Evolutionary conservation across 2,888 invertebrate species (phyloP), one percentile per base, ranked within the genome.

Genomic region (Reticulitermes lucifugus): DNA sequence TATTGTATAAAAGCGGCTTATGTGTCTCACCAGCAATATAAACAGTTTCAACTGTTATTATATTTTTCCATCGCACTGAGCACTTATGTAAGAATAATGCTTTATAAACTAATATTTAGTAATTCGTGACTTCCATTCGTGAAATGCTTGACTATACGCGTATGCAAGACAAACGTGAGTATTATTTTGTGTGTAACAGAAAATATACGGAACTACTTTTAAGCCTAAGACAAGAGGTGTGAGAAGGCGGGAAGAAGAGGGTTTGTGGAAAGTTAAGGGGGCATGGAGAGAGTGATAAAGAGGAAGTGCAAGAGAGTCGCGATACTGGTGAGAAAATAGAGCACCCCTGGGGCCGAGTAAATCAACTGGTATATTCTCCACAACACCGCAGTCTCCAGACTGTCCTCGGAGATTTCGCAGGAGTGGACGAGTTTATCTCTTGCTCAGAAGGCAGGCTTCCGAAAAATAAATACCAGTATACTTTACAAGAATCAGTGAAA

Each of bases 251-350:
- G 41, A 29, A 73, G 29, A 18, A 41, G 10, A 18, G 73, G 73
- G 29, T 73, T 35, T 35, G 35, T 35, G 35, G 75, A 41, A 2
- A 65, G n/a, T n/a, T 65, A 65, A 65, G n/a, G 65, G 25, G 25
- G 65, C 65, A 25, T n/a, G 65, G n/a, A 65, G 65, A 9, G n/a
- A 41, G 75, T 43, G 75, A 75, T 75, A 75, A 75, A 75, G 75
- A 75, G 75, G 75, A 75, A 75, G 41, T 35, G 22, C 75, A 75
- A 43, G 35, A 43, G 75, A 75, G 41, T 75, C 22, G 75, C 75
- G 75, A 75, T 75, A 75, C 75, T 35, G 43, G 75, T 75, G 75
- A 75, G 75, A 75, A 75, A 75, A 75, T 75, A 75, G 75, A 75
- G 75, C 35, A 35, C 75, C 43, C 75, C 43, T 22, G 75, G 75